phyloP scores from a whole-genome alignment of 2,888 invertebrate genomes.

The Gasteruption jaculator region DNA sequence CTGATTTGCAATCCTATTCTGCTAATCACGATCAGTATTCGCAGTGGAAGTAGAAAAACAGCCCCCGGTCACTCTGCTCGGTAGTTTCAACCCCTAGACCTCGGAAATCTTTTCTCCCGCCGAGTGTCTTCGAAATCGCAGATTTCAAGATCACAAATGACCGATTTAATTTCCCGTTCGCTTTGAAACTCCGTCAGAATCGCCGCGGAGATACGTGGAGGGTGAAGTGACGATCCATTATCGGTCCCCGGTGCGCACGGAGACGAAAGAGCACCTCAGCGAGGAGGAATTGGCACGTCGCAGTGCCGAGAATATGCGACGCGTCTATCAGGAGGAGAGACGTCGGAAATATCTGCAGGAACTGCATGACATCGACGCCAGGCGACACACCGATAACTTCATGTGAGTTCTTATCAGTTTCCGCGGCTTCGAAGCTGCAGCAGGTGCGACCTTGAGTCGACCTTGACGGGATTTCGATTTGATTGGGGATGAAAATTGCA shows the following conservation, averaged over 20 bases:
- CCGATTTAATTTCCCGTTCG: no score
- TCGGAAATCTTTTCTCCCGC: no score
- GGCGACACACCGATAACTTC: constrained; percentile 92
- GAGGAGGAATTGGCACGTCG: constrained; percentile 84
- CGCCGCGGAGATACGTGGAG: constrained; percentile 84
- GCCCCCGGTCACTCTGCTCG: no score
- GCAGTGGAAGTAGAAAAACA: no score
- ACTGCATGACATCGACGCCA: constrained; percentile 87
- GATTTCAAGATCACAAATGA: no score
- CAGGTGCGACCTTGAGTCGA: not conserved
- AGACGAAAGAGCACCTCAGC: constrained; percentile 79
- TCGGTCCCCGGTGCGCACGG: constrained; percentile 81
- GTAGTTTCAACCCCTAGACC: no score
- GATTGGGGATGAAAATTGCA: no score
- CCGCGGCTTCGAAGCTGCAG: not conserved
- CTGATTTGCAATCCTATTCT: no score
- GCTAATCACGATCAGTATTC: no score
- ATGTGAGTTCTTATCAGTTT: constrained; percentile 54
- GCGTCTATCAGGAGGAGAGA: constrained; percentile 83
- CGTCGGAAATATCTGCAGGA: constrained; percentile 90
- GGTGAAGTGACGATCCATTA: constrained; percentile 94
- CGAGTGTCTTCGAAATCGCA: no score
- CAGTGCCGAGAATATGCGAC: constrained; percentile 87
- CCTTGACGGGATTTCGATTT: no score
- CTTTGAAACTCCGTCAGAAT: no score